phyloP scores from a whole-genome alignment of 2,797 vertebrate genomes.

The Sebastes kiyomatsui region DNA sequence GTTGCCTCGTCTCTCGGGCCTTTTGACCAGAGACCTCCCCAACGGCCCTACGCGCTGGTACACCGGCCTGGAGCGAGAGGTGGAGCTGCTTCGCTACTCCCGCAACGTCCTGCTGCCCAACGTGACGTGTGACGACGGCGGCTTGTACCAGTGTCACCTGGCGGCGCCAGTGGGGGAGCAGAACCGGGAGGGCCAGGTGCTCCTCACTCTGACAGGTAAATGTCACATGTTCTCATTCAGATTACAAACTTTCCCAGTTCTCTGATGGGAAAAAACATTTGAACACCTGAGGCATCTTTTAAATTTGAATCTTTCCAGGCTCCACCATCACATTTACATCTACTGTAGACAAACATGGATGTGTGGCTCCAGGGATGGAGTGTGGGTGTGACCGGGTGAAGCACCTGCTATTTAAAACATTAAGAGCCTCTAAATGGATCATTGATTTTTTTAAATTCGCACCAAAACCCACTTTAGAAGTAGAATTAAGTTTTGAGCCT shows the following conservation, averaged over 20 bases:
- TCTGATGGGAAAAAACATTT: background rate
- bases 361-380: background rate
- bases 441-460: background rate
- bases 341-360: background rate
- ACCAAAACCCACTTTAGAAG: background rate
- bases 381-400: background rate
- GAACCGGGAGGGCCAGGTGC: slow-evolving; percentile 60
- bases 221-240: background rate
- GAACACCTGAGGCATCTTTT: background rate
- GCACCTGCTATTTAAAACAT: background rate
- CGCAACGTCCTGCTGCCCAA: slow-evolving; percentile 59
- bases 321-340: background rate
- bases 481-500: background rate
- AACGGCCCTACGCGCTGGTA: background rate
- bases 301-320: background rate
- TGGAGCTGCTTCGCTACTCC: slow-evolving; percentile 40
- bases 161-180: slow-evolving; percentile 73
- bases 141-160: slow-evolving; percentile 72
- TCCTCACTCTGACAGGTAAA: slow-evolving; percentile 70
- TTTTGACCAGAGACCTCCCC: slow-evolving; percentile 36
- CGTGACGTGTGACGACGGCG: slow-evolving; percentile 55
- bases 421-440: background rate
- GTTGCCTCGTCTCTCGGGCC: background rate
- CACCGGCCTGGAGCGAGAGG: background rate
- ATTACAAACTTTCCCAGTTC: background rate